Base-by-base conservation (phyloP, 1,140 invertebrate genomes). In the Pseudomyrmex concolor region DNA sequence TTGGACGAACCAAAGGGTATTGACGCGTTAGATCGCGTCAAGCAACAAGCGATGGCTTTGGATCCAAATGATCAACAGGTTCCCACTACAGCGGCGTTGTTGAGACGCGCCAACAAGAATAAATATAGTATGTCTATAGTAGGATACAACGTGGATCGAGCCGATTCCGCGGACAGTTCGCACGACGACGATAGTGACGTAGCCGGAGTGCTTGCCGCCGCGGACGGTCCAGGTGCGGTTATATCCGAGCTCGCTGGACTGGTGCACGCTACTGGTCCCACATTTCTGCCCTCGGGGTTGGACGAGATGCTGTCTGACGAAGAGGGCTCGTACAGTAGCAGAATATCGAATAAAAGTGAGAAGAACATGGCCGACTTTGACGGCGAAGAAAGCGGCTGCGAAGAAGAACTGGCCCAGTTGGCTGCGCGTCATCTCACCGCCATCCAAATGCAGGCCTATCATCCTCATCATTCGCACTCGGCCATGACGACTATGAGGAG, bases 361-460 rank as follows among this genome's bases (percentile, higher is more conserved):
- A 98, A 98, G 85, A 98, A 98, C 92, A 96, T 99, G 96, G 98
- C 97, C 0, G 98, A 99, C 93, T 98, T 99, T 91, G 98, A 99
- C 87, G 98, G 98, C 34, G 98, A 99, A 91, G 97, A 98, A 88
- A 98, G 97, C 51, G 97, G 96, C 25, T 97, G 97, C 92, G 97
- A 98, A 91, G 98, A 98, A 87, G 98, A 98, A 92, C 93, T 99
- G 15, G 96, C 97, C 0, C 96, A 97, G 84, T 95, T 98, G 12
- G 96, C 97, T 0, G 96, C 96, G 9, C 95, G 93, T 60, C 94
- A 94, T 66, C 77, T 94, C 3, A 94, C 92, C 13, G 93, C 94
- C 2, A 94, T 94, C 45, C 94, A 94, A 71, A 94, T 94, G 94
- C 93, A 94, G 66, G 91, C 93, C 13, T 94, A 93, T 82, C 93